Base-by-base conservation (phyloP, 2,113 vertebrate species). In the Morphnarchus princeps region DNA sequence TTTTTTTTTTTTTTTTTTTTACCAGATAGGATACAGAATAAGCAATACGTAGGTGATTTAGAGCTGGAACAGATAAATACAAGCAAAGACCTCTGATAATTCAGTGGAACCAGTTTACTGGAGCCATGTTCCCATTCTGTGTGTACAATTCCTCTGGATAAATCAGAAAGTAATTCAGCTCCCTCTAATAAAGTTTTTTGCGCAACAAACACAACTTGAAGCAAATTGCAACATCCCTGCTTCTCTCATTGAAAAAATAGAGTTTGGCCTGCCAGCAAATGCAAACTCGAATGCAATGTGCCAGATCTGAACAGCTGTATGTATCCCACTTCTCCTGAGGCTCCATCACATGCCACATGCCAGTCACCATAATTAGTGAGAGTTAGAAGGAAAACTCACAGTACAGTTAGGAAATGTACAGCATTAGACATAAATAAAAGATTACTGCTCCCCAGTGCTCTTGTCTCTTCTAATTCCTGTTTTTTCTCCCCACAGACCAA, bases 381-480 rank as follows among this genome's bases (percentile, higher is more conserved):
- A 80, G 57, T 77, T 34, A 63, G 86, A 66, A 94, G 84, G 89
- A 90, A 57, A 92, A 93, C 73, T 94, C 57, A 16, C 65, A 88
- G 76, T 49, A 91, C 55, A 87, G 63, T 22, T 90, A 94, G 90
- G 73, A 91, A 96, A 95, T 91, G 83, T 63, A 93, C 82, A 93
- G 95, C 92, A 91, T 96, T 82, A 88, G 6, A 61, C 57, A 97
- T 97, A 95, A 97, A 97, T 97, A 97, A 97, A 97, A 96, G 78
- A 97, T 97, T 94, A 95, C 67, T 50, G 43, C 69, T 97, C 95
- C 83, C 62, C 88, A 40, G 95, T 59, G 91, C 62, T 92, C 94
- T 91, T 92, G 93, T 96, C 90, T 95, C 95, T 38, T 95, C 87
- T 93, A 97, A 94, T 95, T 87, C 95, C 90, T 96, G 84, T 16